A percentile compares a stretch with the other conserved stretches of the same genome.
Conservation (phyloP, 2,888 invertebrate genomes). For the Drosophila sordidula region DNA sequence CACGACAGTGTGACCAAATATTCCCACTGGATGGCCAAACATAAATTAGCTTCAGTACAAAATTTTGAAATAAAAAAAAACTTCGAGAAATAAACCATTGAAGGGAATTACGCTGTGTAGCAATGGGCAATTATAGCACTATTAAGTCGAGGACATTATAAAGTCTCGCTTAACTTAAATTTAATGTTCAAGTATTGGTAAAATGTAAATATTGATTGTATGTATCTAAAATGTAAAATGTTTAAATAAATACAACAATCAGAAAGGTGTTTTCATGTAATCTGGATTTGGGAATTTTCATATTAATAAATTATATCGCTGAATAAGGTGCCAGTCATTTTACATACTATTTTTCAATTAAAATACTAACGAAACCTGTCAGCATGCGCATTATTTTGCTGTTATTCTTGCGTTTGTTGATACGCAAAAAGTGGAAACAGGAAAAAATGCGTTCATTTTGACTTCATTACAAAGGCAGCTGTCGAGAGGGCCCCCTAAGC, state of each 20-base stretch:
- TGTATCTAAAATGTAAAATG: no score
- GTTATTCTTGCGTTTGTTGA: not conserved
- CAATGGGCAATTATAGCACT: not conserved
- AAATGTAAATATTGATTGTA: no score
- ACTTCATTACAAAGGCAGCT: constrained; percentile 60
- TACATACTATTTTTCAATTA: not conserved
- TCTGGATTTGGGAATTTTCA: no score
- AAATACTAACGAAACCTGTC: constrained; percentile 15
- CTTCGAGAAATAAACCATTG: not conserved
- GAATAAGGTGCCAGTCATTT: no score
- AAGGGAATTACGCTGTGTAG: not conserved
- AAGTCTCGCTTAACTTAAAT: not conserved
- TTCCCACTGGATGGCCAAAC: constrained; percentile 17
- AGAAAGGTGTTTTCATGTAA: no score
- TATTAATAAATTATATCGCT: no score
- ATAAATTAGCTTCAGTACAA: constrained; percentile 18
- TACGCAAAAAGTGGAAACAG: not conserved
- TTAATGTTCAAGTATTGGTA: no score
- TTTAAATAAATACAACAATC: no score
- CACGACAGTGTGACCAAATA: constrained; percentile 31
- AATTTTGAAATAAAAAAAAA: not conserved
- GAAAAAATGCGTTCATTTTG: constrained; percentile 51
- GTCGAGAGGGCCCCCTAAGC: constrained; percentile 20
- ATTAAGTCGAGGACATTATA: not conserved
- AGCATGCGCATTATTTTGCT: constrained; percentile 2